Percentiles rank a stretch among this genome's conserved stretches.
phyloP scores from a whole-genome alignment of 2,888 invertebrate species.

The Drosophila phalerata region DNA sequence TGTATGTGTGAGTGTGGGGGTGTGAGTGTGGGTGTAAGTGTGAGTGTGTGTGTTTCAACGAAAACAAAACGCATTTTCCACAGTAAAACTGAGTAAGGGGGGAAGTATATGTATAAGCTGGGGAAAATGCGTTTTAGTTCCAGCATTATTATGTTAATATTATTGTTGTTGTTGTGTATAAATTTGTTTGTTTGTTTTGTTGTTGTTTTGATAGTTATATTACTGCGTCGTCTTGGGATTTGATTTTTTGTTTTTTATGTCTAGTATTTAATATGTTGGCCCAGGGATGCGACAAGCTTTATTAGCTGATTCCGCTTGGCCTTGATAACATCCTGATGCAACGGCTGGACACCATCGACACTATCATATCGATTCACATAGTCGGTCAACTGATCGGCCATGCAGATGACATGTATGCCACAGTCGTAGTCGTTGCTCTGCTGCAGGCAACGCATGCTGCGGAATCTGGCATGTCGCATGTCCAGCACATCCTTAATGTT shows the following conservation, averaged over 20 bases:
- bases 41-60: neutral
- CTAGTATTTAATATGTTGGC: constrained; percentile 70
- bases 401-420: constrained; percentile 94
- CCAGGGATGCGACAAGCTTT: constrained; percentile 87
- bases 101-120: neutral
- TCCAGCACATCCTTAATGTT: constrained; percentile 85
- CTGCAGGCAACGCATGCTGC: constrained; percentile 88
- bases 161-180: neutral
- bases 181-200: neutral
- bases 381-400: constrained; percentile 88
- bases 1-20: too few relatives aligned
- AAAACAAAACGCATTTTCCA: constrained; percentile 37
- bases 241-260: neutral
- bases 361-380: constrained; percentile 82
- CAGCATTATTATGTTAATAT: neutral
- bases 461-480: constrained; percentile 85
- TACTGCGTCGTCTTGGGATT: neutral
- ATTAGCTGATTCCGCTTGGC: constrained; percentile 88
- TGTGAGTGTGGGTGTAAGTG: neutral
- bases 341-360: constrained; percentile 74
- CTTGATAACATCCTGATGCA: constrained; percentile 86
- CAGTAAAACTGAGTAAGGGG: neutral
- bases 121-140: constrained; percentile 31
- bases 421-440: constrained; percentile 96
- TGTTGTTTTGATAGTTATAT: neutral